These are phyloP conservation scores for Pemphigus obesinymphae DNA, from an alignment of 1,140 invertebrate genomes.

Conservation along the genomic window DNA sequence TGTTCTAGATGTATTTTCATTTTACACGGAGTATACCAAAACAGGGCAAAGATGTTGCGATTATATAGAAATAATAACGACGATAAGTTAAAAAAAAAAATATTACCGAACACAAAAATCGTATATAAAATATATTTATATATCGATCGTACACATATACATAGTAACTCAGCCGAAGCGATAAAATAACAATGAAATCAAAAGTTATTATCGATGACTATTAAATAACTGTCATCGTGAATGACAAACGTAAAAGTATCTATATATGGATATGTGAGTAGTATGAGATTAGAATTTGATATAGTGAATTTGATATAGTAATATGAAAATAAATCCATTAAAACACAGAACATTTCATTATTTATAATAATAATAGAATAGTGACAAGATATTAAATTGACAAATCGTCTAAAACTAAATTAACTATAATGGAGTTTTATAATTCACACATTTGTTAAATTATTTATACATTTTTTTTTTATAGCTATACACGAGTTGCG, in stretches of 20 bases:
- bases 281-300: neutral
- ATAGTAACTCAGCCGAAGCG: neutral
- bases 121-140: neutral
- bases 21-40: too few species aligned
- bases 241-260: neutral
- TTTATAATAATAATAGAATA: too few species aligned
- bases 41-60: neutral
- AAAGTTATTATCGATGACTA: neutral
- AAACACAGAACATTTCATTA: too few species aligned
- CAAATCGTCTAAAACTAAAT: too few species aligned
- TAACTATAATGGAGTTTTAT: too few species aligned
- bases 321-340: neutral
- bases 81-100: neutral
- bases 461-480: too few species aligned
- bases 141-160: neutral
- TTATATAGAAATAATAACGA: neutral
- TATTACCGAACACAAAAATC: neutral
- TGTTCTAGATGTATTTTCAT: neutral
- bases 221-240: neutral
- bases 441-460: too few species aligned
- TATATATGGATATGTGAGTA: neutral
- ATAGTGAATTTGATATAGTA: too few species aligned
- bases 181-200: conserved; percentile 1
- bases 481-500: too few species aligned
- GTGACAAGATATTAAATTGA: too few species aligned